Conservation (phyloP, 2,797 vertebrate genomes). For the Muscicapa comitata region DNA sequence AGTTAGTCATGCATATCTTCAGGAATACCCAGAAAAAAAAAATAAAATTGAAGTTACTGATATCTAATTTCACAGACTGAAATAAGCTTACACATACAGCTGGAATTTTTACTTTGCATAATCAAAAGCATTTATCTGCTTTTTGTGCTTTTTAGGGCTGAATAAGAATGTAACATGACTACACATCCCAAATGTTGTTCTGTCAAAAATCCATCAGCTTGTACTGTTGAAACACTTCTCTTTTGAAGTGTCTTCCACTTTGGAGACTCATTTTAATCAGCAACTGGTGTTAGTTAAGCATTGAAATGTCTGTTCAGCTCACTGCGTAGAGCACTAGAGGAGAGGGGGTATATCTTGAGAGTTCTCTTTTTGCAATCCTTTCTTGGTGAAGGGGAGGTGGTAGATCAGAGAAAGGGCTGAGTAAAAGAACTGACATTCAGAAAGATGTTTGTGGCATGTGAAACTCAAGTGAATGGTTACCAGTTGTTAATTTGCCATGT, state of each 20-base stretch:
- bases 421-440: background rate
- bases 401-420: background rate
- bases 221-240: background rate
- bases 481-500: background rate
- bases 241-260: slow-evolving; percentile 4
- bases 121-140: background rate
- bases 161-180: background rate
- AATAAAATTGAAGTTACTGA: background rate
- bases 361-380: background rate
- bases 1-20: background rate
- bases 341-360: background rate
- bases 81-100: background rate
- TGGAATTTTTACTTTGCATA: slow-evolving; percentile 3
- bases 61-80: background rate
- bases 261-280: background rate
- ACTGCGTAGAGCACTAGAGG: background rate
- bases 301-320: background rate
- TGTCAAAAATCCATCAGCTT: background rate
- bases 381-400: background rate
- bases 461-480: background rate
- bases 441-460: background rate
- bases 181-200: background rate
- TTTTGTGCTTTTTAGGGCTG: background rate
- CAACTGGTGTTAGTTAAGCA: background rate
- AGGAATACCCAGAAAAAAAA: background rate